Conservation (phyloP, 2,888 invertebrate genomes). For the Phyllotreta cruciferae region DNA sequence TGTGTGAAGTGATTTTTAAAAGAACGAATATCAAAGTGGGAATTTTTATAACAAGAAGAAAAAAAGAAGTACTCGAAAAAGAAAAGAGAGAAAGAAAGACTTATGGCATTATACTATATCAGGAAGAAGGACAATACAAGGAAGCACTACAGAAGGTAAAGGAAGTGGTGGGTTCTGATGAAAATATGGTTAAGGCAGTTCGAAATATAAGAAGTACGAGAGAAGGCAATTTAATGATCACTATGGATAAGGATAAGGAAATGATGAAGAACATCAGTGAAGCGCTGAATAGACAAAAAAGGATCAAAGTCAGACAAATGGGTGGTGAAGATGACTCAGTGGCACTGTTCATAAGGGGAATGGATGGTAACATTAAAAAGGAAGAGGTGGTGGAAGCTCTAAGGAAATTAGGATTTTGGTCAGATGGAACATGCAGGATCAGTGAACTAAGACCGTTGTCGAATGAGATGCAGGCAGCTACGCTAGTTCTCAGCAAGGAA, state of each 20-base stretch:
- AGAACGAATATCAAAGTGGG: background rate
- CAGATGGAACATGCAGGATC: too few relatives aligned
- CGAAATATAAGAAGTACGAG: slow-evolving; percentile 10
- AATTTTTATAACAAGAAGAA: background rate
- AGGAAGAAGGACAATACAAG: background rate
- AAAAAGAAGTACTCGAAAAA: too few relatives aligned
- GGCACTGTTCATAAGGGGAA: too few relatives aligned
- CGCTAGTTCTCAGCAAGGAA: background rate
- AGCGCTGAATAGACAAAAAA: background rate
- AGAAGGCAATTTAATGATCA: slow-evolving; percentile 7
- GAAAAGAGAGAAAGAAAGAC: background rate
- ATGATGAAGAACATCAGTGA: background rate
- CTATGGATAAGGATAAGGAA: slow-evolving; percentile 1
- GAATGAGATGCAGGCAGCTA: background rate
- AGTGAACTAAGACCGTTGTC: too few relatives aligned
- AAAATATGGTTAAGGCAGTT: background rate
- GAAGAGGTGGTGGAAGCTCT: too few relatives aligned
- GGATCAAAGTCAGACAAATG: background rate
- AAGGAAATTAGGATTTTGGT: too few relatives aligned
- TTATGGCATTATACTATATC: background rate
- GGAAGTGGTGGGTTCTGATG: background rate
- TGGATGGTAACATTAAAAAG: too few relatives aligned
- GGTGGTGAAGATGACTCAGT: background rate
- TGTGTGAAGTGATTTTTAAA: background rate
- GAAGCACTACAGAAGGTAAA: slow-evolving; percentile 1